A percentile compares a stretch with the other conserved stretches of the same genome.
These are phyloP conservation scores for Pollicipes pollicipes DNA, from an alignment of 1,140 invertebrate species.

Conservation along the genomic window DNA sequence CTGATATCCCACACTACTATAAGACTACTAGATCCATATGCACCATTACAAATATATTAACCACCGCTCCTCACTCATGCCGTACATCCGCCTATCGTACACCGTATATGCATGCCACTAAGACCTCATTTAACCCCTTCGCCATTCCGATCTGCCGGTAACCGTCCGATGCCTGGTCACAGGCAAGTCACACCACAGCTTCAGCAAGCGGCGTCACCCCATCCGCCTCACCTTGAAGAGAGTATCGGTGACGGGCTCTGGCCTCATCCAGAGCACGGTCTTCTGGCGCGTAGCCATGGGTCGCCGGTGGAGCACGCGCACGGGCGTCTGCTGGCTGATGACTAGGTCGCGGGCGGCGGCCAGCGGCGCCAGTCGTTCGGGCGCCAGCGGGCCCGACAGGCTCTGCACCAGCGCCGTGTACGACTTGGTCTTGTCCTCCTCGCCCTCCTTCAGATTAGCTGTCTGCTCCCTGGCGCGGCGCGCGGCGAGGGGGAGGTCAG, in stretches of 20 bases:
- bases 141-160: too few species aligned
- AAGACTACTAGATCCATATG: too few species aligned
- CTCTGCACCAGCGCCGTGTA: conserved; percentile 58
- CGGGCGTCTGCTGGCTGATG: conserved; percentile 51
- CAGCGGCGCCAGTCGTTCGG: conserved; percentile 31
- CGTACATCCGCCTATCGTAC: too few species aligned
- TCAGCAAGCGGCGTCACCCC: too few species aligned
- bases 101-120: too few species aligned
- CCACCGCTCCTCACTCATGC: too few species aligned
- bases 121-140: too few species aligned
- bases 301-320: conserved; percentile 65
- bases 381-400: conserved; percentile 23
- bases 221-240: conserved; percentile 16
- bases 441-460: conserved; percentile 58
- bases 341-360: conserved; percentile 33
- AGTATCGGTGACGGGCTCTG: conserved; percentile 20
- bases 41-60: too few species aligned
- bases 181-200: too few species aligned
- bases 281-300: conserved; percentile 44
- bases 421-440: conserved; percentile 64
- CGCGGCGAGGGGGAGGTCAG: background rate
- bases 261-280: conserved; percentile 42
- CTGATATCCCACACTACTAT: too few species aligned
- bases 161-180: too few species aligned
- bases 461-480: conserved; percentile 40